Conservation (phyloP, 2,113 vertebrate genomes). For the Ailurus styani region DNA sequence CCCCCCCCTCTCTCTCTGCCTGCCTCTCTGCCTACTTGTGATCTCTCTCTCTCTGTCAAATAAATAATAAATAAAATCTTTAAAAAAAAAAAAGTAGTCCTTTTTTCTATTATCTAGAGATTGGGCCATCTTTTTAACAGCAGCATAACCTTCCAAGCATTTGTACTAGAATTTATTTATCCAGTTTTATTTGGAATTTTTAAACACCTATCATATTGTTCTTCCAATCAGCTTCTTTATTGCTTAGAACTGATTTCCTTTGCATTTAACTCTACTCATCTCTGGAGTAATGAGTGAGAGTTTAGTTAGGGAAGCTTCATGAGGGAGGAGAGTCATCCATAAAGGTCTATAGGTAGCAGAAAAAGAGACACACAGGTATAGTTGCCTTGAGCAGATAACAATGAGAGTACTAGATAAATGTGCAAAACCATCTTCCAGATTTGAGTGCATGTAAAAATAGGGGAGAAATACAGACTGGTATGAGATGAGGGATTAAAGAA, state of each 20-base stretch:
- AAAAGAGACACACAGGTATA: not conserved
- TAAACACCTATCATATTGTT: not conserved
- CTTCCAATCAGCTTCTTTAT: not conserved
- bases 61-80: too few species aligned
- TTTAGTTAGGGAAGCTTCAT: not conserved
- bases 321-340: not conserved
- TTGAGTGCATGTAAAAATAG: not conserved
- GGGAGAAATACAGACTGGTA: not conserved
- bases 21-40: too few species aligned
- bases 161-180: not conserved
- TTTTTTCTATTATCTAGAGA: not conserved
- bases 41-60: too few species aligned
- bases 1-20: too few species aligned
- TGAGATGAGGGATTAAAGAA: not conserved
- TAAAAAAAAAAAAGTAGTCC: too few species aligned
- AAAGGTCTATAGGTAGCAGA: not conserved
- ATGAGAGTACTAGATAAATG: not conserved
- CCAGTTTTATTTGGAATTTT: constrained; percentile 17
- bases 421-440: not conserved
- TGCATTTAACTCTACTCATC: not conserved
- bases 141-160: not conserved
- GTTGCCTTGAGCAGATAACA: not conserved
- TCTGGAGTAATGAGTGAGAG: constrained; percentile 15
- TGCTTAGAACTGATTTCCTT: constrained; percentile 3
- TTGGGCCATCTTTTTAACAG: not conserved